Evolutionary conservation across 2,797 vertebrate species (phyloP), one percentile per base, ranked within the genome.

Genomic region (Alfaro cultratus): DNA sequence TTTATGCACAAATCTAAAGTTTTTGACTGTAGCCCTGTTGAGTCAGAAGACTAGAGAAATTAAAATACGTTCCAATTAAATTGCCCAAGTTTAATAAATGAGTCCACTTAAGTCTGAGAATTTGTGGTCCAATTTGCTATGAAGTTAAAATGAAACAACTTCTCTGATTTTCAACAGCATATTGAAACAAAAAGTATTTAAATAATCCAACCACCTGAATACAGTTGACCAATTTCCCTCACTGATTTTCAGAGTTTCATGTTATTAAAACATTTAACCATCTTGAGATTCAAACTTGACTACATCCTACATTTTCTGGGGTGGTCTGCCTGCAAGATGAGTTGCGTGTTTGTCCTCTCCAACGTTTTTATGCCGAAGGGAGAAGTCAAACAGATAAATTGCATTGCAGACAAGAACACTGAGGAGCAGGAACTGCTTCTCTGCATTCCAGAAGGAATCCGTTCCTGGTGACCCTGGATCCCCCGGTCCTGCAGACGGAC

Each of bases 361-460:
- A 84, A 39, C 80, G 73, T 86, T 84, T 87, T 62, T 39, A 81
- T 68, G 79, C 84, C 21, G 16, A n/a, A 68, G 78, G 77, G 77
- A 76, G 55, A 78, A 78, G 7, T 41, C 73, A 82, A 88, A 86
- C 78, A 60, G 79, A 90, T 84, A 90, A 89, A 88, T 87, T 75
- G 86, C 67, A 71, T 82, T 9, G 49, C 77, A 21, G 72, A 71
- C 9, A 77, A 80, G 85, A 86, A 88, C 76, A 83, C 67, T 1
- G 75, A 79, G 62, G 82, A 84, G 80, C 82, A 89, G 91, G 83
- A 92, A 91, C 85, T 71, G 77, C 55, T 85, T 87, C 75, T 83
- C 68, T 76, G 49, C 90, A 87, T 86, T 88, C 87, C 84, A 39
- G 77, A 36, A 74, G 76, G 84, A 81, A 86, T 85, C 87, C 79